Percentiles rank a stretch among this genome's conserved stretches.
These are phyloP conservation scores for Trachelipus rathkii DNA, from an alignment of 1,140 invertebrate genomes.

Conservation along the genomic window DNA sequence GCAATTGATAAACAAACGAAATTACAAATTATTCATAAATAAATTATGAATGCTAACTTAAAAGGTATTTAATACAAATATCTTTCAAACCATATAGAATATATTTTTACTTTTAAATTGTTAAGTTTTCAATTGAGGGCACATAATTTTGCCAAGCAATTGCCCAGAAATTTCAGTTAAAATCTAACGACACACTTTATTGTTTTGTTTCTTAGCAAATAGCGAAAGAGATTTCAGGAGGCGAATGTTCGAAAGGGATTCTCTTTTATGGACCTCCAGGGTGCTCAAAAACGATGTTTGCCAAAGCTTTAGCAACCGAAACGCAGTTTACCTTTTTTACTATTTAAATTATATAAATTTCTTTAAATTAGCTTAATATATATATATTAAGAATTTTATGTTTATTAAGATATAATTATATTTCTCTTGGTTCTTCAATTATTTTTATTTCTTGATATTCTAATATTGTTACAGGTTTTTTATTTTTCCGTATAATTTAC, in stretches of 20 bases:
- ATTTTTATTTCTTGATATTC: not conserved
- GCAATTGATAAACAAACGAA: not conserved
- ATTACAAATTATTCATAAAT: not conserved
- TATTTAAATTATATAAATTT: conserved; percentile 68
- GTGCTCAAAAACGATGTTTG: conserved; percentile 95
- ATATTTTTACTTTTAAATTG: too few species aligned
- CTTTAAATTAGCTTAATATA: not conserved
- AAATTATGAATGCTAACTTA: too few species aligned
- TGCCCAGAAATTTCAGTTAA: too few species aligned
- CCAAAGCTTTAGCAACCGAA: conserved; percentile 88
- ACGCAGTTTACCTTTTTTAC: conserved; percentile 89
- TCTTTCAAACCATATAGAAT: too few species aligned
- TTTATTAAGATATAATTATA: not conserved
- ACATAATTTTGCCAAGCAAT: too few species aligned
- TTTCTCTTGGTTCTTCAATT: not conserved
- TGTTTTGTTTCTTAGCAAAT: too few species aligned
- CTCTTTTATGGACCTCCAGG: conserved; percentile 96
- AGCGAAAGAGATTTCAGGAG: conserved; percentile 11
- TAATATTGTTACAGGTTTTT: not conserved
- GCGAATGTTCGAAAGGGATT: conserved; percentile 81
- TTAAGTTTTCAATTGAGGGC: too few species aligned
- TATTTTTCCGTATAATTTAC: too few species aligned
- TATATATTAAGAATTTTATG: not conserved
- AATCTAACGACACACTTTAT: too few species aligned
- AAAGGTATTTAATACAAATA: too few species aligned